Percentiles rank a stretch among this genome's conserved stretches.
Evolutionary conservation across 2,113 vertebrate species (phyloP).

Genomic region (Cyprinodon tularosa): DNA sequence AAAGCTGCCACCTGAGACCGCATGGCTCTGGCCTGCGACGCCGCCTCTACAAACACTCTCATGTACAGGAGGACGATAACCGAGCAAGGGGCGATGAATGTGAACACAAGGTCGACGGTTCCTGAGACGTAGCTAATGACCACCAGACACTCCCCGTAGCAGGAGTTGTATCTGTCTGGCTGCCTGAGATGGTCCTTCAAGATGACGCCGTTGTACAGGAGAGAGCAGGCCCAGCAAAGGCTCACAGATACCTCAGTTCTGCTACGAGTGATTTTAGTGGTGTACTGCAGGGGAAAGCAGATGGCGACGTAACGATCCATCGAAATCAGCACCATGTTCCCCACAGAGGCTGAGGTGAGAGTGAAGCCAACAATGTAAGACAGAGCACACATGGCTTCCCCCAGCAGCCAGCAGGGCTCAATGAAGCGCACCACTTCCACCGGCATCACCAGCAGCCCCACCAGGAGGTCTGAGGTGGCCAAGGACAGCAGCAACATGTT

Average conservation of each 20-base stretch:
- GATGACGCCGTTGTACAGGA: slow-evolving; percentile 52
- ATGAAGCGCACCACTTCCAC: slow-evolving; percentile 65
- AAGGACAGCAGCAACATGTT: slow-evolving; percentile 77
- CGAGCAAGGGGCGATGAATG: slow-evolving; percentile 50
- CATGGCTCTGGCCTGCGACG: slow-evolving; percentile 65
- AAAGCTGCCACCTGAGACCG: neutral
- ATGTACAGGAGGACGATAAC: slow-evolving; percentile 54
- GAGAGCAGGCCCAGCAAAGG: slow-evolving; percentile 57
- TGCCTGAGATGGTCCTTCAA: slow-evolving; percentile 43
- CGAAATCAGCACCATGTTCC: slow-evolving; percentile 66
- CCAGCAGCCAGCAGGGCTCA: slow-evolving; percentile 71
- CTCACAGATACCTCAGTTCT: slow-evolving; percentile 39
- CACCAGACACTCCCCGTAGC: slow-evolving; percentile 58
- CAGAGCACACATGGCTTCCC: slow-evolving; percentile 57
- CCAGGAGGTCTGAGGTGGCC: slow-evolving; percentile 67
- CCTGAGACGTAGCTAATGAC: slow-evolving; percentile 44
- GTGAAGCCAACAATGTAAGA: slow-evolving; percentile 44
- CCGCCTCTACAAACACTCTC: slow-evolving; percentile 58
- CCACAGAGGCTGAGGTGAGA: slow-evolving; percentile 61
- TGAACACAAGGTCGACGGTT: slow-evolving; percentile 55
- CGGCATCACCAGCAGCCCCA: slow-evolving; percentile 83
- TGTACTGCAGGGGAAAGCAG: slow-evolving; percentile 64
- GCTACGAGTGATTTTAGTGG: slow-evolving; percentile 41
- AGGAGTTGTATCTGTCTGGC: slow-evolving; percentile 34
- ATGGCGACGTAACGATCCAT: slow-evolving; percentile 68